Conservation (phyloP, 2,797 vertebrate species). For the Acanthurus leucopareius region DNA sequence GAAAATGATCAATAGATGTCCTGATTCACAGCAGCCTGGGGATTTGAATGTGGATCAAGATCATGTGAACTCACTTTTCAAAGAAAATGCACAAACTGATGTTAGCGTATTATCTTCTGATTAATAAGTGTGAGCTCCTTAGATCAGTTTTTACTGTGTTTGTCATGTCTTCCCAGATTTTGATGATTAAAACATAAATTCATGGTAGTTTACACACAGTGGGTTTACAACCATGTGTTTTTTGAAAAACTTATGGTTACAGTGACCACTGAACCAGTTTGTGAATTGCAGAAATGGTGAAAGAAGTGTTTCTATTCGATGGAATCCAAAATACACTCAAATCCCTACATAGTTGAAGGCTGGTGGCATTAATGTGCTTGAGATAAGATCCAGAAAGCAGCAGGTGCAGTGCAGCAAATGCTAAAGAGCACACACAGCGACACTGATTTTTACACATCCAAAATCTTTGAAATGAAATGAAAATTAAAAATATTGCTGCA, state of each 20-base stretch:
- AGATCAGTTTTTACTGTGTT: conserved; percentile 10
- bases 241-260: too few relatives aligned
- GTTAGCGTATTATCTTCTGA: background rate
- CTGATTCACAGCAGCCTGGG: background rate
- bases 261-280: background rate
- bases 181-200: conserved; percentile 8
- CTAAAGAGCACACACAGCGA: conserved; percentile 54
- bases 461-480: conserved; percentile 36
- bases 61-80: conserved; percentile 6
- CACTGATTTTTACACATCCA: conserved; percentile 57
- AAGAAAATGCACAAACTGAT: background rate
- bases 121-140: conserved; percentile 13
- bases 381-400: conserved; percentile 51
- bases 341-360: conserved; percentile 41
- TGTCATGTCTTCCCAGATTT: conserved; percentile 7
- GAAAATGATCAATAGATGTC: background rate
- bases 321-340: conserved; percentile 20
- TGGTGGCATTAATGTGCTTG: conserved; percentile 55
- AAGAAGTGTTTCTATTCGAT: background rate
- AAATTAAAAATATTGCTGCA: background rate
- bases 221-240: too few relatives aligned
- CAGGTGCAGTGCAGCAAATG: conserved; percentile 47
- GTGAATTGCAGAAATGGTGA: conserved; percentile 1
- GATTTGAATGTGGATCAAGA: conserved; percentile 25
- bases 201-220: conserved; percentile 10